Conservation (phyloP, 2,113 vertebrate species). For the Telmatochromis sp. region DNA sequence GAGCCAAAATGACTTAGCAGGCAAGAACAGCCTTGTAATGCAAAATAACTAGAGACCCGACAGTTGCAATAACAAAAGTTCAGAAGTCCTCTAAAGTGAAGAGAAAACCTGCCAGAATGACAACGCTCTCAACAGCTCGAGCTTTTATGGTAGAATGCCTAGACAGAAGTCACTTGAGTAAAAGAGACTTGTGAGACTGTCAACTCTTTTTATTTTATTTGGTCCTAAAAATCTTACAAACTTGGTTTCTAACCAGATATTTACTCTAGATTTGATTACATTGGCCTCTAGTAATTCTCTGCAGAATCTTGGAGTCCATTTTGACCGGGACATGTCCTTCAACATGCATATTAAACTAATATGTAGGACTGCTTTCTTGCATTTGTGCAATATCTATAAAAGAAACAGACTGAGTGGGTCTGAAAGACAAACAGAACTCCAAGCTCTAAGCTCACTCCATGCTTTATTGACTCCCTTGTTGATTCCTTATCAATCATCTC, state of each 20-base stretch:
- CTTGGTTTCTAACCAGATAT: background rate
- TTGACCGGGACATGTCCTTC: background rate
- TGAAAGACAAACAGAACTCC: background rate
- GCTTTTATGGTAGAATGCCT: background rate
- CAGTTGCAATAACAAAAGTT: background rate
- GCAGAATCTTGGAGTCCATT: background rate
- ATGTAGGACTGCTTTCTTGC: background rate
- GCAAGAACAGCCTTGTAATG: background rate
- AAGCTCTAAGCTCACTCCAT: background rate
- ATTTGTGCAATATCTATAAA: background rate
- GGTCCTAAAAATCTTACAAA: background rate
- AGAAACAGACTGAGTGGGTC: background rate
- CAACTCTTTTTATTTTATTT: background rate
- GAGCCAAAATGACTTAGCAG: background rate
- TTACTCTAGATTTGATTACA: background rate
- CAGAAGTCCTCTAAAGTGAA: background rate
- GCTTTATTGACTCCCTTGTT: background rate
- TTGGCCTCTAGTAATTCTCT: background rate
- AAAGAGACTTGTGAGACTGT: background rate
- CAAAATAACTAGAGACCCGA: background rate
- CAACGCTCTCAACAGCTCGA: background rate
- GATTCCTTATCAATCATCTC: background rate
- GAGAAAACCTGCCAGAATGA: background rate
- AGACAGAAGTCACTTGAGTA: background rate
- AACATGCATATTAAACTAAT: background rate